A percentile compares a stretch with the other conserved stretches of the same genome.
Conservation (phyloP, 2,797 vertebrate species). For the Acanthopagrus latus region DNA sequence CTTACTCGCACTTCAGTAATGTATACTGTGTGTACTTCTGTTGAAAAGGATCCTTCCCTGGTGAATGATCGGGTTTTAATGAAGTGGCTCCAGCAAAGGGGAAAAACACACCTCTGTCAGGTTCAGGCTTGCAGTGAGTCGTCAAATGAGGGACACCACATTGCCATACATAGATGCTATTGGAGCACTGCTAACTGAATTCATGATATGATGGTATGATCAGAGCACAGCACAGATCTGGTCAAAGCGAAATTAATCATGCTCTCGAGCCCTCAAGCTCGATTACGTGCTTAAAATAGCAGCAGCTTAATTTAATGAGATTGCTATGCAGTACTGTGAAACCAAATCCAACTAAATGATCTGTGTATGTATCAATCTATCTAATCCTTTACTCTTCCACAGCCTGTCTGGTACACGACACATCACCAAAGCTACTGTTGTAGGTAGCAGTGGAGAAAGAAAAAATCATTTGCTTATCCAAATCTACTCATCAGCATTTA, state of each 20-base stretch:
- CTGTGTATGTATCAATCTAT: constrained; percentile 24
- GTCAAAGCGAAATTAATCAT: constrained; percentile 88
- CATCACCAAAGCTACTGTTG: background rate
- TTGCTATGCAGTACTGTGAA: constrained; percentile 84
- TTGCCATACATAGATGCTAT: background rate
- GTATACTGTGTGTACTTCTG: constrained; percentile 19
- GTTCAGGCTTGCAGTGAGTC: background rate
- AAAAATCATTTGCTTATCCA: constrained; percentile 60
- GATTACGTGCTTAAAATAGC: constrained; percentile 91
- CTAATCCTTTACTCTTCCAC: too few relatives aligned
- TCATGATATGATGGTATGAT: constrained; percentile 36
- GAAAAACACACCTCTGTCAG: constrained; percentile 9
- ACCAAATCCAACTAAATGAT: constrained; percentile 3
- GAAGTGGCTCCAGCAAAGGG: background rate
- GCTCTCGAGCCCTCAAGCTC: constrained; percentile 88
- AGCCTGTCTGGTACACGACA: background rate
- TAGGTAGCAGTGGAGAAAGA: background rate
- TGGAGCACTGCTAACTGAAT: constrained; percentile 7
- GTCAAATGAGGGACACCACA: background rate
- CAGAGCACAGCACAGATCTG: constrained; percentile 75
- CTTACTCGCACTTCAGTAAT: constrained; percentile 31
- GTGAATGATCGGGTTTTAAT: constrained; percentile 18
- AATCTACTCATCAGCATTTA: constrained; percentile 52
- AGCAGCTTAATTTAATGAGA: constrained; percentile 92
- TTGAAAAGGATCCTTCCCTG: constrained; percentile 16